Conservation (phyloP, 2,888 invertebrate genomes). For the Sicus ferrugineus region DNA sequence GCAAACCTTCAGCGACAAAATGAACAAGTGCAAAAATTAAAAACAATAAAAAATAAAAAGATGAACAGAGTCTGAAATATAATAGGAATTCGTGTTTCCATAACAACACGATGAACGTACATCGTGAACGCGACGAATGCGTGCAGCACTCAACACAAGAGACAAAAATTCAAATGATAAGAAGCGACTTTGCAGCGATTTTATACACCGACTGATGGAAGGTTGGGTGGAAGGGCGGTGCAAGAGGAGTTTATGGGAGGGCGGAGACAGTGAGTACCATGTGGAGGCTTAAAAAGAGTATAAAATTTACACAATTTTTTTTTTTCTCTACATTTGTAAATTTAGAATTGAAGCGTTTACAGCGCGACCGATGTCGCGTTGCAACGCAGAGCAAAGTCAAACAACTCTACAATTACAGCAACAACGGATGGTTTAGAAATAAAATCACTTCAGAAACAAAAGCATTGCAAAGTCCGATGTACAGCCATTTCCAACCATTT, state of each 20-base stretch:
- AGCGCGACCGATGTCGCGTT: conserved; percentile 8
- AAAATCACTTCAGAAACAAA: conserved; percentile 29
- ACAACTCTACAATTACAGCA: conserved; percentile 16
- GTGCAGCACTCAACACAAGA: neutral
- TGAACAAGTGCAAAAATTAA: neutral
- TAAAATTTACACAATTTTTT: conserved; percentile 1
- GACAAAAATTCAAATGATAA: conserved; percentile 7
- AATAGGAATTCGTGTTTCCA: neutral
- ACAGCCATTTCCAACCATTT: no score
- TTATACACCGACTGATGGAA: no score
- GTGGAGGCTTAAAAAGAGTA: neutral
- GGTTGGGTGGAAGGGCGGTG: neutral
- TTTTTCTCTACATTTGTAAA: conserved; percentile 23
- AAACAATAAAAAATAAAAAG: neutral
- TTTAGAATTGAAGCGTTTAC: conserved; percentile 27
- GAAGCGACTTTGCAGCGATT: neutral
- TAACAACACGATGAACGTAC: no score
- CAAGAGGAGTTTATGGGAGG: neutral
- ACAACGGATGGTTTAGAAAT: conserved; percentile 22
- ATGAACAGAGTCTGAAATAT: neutral
- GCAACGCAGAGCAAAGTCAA: neutral
- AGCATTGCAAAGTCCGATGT: conserved; percentile 27
- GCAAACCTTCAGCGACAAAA: conserved; percentile 9
- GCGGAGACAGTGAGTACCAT: neutral
- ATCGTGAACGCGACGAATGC: neutral